Conservation (phyloP, 1,140 invertebrate genomes). For the Formica exsecta region DNA sequence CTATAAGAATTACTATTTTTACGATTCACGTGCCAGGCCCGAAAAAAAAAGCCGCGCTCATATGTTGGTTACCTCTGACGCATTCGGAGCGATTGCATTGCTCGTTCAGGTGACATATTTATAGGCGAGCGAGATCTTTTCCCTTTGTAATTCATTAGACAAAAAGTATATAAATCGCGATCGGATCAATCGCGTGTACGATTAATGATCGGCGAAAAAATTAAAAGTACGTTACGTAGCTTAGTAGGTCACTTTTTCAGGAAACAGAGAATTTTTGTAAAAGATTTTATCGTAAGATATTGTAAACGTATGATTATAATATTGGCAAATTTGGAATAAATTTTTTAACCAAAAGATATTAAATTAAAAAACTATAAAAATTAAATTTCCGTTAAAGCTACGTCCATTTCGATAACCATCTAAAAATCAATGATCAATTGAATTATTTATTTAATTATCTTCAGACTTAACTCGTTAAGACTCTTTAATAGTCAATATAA, state of each 20-base stretch:
- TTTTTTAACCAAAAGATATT: neutral
- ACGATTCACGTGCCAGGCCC: conserved; percentile 48
- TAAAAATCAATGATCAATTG: neutral
- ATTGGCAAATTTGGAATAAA: neutral
- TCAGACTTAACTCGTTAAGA: neutral
- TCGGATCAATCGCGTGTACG: conserved; percentile 35
- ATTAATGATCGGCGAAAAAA: conserved; percentile 33
- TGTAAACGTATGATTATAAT: neutral
- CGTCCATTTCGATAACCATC: neutral
- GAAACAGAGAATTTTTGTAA: neutral
- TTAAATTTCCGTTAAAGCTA: neutral
- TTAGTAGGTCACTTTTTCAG: conserved; percentile 24
- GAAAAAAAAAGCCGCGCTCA: conserved; percentile 44
- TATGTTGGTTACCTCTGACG: conserved; percentile 47
- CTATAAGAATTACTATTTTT: conserved; percentile 46
- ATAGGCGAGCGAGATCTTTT: conserved; percentile 37
- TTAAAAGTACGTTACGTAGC: neutral
- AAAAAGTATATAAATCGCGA: conserved; percentile 43
- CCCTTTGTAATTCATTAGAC: conserved; percentile 8
- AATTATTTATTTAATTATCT: neutral
- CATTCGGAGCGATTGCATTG: conserved; percentile 47
- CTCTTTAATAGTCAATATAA: neutral
- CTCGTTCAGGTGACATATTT: conserved; percentile 53
- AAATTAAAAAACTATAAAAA: too few relatives aligned
- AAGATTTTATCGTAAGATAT: neutral